Conservation (phyloP, 2,888 invertebrate genomes). For the Pherbina coryleti region DNA sequence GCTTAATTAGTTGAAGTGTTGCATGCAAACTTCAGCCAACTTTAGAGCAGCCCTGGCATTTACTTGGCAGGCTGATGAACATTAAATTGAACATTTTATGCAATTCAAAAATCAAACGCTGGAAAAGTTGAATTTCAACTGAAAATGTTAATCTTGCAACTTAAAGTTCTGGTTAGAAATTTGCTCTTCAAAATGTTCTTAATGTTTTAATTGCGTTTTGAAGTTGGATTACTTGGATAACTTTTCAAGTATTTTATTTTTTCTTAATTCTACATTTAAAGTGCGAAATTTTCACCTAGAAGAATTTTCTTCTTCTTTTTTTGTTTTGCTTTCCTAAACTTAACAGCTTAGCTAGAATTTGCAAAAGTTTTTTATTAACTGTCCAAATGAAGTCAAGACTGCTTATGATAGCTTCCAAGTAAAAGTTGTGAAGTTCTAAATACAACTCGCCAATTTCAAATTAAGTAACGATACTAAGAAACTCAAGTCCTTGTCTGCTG, state of each 20-base stretch:
- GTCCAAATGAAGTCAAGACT: neutral
- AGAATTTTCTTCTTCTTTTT: neutral
- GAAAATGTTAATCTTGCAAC: neutral
- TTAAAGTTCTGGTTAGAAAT: neutral
- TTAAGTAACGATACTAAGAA: neutral
- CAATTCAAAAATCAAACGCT: neutral
- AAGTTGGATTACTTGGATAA: too few species aligned
- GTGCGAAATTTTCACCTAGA: neutral
- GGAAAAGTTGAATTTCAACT: neutral
- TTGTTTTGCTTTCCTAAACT: neutral
- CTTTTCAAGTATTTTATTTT: neutral
- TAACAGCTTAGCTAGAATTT: neutral
- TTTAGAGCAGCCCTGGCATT: slow-evolving; percentile 10
- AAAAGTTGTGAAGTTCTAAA: neutral
- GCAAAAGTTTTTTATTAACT: neutral
- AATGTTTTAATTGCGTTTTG: too few species aligned
- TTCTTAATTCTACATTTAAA: neutral
- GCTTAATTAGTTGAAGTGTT: slow-evolving; percentile 16
- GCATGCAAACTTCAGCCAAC: slow-evolving; percentile 14
- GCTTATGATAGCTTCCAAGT: neutral
- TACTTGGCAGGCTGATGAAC: neutral
- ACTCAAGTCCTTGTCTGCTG: too few species aligned
- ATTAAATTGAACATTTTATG: neutral
- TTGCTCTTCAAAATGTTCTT: too few species aligned
- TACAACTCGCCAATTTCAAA: neutral